These are phyloP conservation scores for Acanthopleura granulata DNA, from an alignment of 2,888 invertebrate species.

Conservation along the genomic window DNA sequence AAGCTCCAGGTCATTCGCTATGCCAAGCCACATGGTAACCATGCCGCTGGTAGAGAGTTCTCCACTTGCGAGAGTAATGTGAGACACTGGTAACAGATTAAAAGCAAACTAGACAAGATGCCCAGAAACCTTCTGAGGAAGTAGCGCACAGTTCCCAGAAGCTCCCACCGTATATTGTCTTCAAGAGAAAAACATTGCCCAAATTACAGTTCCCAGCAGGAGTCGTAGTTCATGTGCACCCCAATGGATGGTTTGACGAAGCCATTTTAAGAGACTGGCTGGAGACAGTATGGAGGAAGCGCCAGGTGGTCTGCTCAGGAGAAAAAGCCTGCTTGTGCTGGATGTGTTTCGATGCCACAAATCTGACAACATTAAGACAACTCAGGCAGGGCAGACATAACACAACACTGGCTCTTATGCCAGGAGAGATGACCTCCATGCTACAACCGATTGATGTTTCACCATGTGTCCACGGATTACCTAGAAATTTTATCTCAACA, in stretches of 20 bases:
- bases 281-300: not conserved
- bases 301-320: not conserved
- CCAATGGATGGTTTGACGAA: not conserved
- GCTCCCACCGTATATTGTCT: constrained; percentile 27
- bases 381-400: not conserved
- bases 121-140: too few species aligned
- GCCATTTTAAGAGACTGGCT: not conserved
- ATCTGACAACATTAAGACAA: not conserved
- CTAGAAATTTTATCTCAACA: too few species aligned
- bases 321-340: not conserved
- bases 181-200: constrained; percentile 21
- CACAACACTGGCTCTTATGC: constrained; percentile 13
- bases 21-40: too few species aligned
- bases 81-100: too few species aligned
- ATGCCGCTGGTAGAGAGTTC: too few species aligned
- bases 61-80: too few species aligned
- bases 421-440: constrained; percentile 23
- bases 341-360: not conserved
- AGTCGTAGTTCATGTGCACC: not conserved
- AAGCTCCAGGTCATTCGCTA: too few species aligned
- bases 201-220: not conserved
- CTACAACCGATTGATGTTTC: constrained; percentile 25
- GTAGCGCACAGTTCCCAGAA: constrained; percentile 8
- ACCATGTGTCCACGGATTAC: too few species aligned
- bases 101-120: too few species aligned